Conservation (phyloP, 2,797 vertebrate genomes). For the Molothrus aeneus region DNA sequence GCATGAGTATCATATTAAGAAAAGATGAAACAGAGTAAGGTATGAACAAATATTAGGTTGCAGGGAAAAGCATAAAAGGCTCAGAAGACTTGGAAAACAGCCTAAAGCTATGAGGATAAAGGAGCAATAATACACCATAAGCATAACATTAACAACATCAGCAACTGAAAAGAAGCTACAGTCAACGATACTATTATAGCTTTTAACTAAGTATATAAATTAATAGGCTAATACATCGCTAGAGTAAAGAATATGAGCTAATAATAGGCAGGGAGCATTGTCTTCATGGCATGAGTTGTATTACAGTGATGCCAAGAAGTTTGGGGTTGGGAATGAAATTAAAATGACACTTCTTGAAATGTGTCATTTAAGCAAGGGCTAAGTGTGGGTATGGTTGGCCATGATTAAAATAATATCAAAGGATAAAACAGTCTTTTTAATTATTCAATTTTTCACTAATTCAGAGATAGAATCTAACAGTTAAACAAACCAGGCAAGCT, state of each 20-base stretch:
- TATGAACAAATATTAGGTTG: constrained; percentile 11
- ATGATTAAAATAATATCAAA: not conserved
- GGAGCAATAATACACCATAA: not conserved
- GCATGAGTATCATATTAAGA: not conserved
- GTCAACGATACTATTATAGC: not conserved
- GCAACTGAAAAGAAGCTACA: not conserved
- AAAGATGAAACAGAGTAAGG: constrained; percentile 25
- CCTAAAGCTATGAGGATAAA: not conserved
- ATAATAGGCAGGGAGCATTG: not conserved
- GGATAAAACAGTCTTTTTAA: not conserved
- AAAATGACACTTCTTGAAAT: constrained; percentile 1
- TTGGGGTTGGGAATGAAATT: not conserved
- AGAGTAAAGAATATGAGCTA: not conserved
- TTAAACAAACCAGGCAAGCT: not conserved
- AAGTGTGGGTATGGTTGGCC: not conserved
- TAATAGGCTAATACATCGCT: not conserved
- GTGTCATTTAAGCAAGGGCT: constrained; percentile 17
- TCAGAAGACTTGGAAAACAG: constrained; percentile 6
- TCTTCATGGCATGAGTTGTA: not conserved
- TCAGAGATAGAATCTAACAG: not conserved
- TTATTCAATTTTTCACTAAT: not conserved
- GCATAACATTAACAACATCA: not conserved
- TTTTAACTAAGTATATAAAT: not conserved
- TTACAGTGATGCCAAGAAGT: not conserved
- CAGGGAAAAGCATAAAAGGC: not conserved